Evolutionary conservation across 2,797 vertebrate genomes (phyloP).

Genomic region (Lepus oiostolus): DNA sequence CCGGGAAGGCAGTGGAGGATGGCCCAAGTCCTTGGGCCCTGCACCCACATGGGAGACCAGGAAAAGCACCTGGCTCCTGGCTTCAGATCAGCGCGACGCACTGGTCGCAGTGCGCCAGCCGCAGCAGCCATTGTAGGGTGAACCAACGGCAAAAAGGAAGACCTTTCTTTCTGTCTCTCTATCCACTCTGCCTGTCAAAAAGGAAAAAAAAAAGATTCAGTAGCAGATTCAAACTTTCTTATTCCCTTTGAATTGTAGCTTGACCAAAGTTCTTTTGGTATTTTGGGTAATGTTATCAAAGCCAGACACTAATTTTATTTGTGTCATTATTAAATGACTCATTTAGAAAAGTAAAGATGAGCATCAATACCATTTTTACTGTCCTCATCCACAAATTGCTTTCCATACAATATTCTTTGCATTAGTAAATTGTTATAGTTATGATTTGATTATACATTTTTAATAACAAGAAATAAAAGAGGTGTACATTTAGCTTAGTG

Average conservation of each 20-base stretch:
- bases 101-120: no score
- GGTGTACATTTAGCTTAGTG: no score
- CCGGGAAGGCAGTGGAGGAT: no score
- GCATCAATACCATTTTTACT: not conserved
- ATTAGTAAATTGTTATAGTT: not conserved
- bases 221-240: not conserved
- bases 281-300: not conserved
- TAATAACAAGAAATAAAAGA: no score
- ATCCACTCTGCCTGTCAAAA: no score
- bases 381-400: not conserved
- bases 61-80: no score
- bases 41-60: no score
- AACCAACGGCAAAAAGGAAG: no score
- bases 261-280: not conserved
- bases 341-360: constrained; percentile 8
- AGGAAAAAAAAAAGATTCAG: not conserved
- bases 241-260: not conserved
- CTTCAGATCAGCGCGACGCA: no score
- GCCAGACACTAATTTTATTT: not conserved
- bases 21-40: no score
- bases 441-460: not conserved
- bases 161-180: no score
- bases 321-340: not conserved
- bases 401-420: not conserved
- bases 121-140: no score